A percentile compares a stretch with the other conserved stretches of the same genome.
These are phyloP conservation scores for Syngnathus scovelli DNA, from an alignment of 2,113 vertebrate genomes.

Conservation along the genomic window DNA sequence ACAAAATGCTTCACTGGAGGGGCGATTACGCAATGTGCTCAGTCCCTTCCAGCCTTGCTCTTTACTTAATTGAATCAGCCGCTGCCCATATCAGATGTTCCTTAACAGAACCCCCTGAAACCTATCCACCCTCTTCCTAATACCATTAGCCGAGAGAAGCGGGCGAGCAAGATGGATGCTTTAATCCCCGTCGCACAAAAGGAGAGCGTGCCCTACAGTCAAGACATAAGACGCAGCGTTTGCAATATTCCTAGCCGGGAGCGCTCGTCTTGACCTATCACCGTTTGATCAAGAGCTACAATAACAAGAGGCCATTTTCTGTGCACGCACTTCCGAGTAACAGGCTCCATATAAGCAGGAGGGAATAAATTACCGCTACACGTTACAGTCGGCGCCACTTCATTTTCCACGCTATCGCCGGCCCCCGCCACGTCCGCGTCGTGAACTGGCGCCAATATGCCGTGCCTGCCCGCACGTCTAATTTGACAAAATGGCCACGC, in stretches of 20 bases:
- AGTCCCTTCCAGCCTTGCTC: constrained; percentile 55
- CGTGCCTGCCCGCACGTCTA: constrained; percentile 47
- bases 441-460: constrained; percentile 27
- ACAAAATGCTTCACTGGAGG: constrained; percentile 39
- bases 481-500: constrained; percentile 53
- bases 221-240: constrained; percentile 62
- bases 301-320: constrained; percentile 55
- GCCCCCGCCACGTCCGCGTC: background rate
- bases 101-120: constrained; percentile 69
- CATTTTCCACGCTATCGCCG: constrained; percentile 42
- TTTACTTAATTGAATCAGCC: constrained; percentile 73
- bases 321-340: constrained; percentile 28
- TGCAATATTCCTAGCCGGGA: constrained; percentile 14
- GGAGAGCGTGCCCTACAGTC: constrained; percentile 50
- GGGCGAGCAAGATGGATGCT: constrained; percentile 66
- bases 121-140: constrained; percentile 69
- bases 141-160: constrained; percentile 60
- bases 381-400: constrained; percentile 35
- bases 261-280: constrained; percentile 42
- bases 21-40: constrained; percentile 34
- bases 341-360: constrained; percentile 28
- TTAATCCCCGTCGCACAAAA: constrained; percentile 65
- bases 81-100: constrained; percentile 69
- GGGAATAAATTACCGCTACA: constrained; percentile 31
- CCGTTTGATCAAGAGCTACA: constrained; percentile 48